These are phyloP conservation scores for Nemotelus nigrinus DNA, from an alignment of 2,888 invertebrate genomes.

Conservation along the genomic window DNA sequence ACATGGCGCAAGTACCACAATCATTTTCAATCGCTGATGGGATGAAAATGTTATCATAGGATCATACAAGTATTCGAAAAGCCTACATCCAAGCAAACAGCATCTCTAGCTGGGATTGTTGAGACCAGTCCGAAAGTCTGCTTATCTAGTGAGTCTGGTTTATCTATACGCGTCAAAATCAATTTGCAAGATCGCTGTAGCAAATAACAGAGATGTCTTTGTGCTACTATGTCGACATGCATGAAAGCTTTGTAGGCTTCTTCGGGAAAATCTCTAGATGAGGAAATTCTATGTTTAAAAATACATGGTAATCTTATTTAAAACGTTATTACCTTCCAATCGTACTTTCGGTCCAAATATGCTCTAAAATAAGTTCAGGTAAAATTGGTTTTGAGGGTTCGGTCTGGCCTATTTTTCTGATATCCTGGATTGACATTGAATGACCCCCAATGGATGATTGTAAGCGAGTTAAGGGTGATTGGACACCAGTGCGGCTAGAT, in stretches of 20 bases:
- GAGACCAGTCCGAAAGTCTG: conserved; percentile 80
- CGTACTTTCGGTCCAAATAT: conserved; percentile 85
- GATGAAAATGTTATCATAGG: conserved; percentile 14
- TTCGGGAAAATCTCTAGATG: conserved; percentile 66
- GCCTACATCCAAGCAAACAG: conserved; percentile 76
- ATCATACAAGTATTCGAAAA: neutral
- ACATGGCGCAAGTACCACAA: conserved; percentile 82
- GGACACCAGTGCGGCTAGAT: conserved; percentile 59
- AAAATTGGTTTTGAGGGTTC: conserved; percentile 76
- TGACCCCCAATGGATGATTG: conserved; percentile 61
- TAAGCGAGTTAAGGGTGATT: conserved; percentile 60
- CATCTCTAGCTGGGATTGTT: conserved; percentile 84
- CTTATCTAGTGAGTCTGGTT: conserved; percentile 69
- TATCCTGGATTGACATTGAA: conserved; percentile 62
- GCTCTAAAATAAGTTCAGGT: conserved; percentile 89
- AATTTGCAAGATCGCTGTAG: conserved; percentile 66
- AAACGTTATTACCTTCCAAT: conserved; percentile 61
- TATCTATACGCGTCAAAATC: conserved; percentile 71
- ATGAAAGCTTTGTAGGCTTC: conserved; percentile 82
- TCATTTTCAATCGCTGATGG: conserved; percentile 77
- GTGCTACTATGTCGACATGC: conserved; percentile 85
- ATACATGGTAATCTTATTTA: neutral
- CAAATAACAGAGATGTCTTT: conserved; percentile 84
- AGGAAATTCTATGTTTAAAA: neutral
- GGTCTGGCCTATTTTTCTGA: conserved; percentile 66